phyloP scores from a whole-genome alignment of 1,140 invertebrate genomes.

The Holotrichia oblita region DNA sequence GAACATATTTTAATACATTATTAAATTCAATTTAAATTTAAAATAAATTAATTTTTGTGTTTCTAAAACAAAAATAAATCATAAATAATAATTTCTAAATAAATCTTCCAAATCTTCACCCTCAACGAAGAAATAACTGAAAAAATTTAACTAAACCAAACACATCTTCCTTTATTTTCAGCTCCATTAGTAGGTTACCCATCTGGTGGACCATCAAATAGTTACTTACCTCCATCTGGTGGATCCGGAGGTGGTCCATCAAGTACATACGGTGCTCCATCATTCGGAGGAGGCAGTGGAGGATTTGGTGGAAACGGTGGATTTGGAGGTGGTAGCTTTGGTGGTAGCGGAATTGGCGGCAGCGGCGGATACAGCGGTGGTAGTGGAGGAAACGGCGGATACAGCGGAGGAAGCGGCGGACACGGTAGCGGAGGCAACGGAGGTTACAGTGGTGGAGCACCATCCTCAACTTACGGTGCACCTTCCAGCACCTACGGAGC shows the following conservation, averaged over 20 bases:
- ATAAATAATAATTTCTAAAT: too few species aligned
- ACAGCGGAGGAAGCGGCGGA: neutral
- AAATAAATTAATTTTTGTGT: too few species aligned
- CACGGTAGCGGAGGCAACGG: neutral
- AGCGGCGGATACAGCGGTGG: neutral
- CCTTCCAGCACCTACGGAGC: conserved; percentile 50
- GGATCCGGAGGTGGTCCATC: conserved; percentile 53
- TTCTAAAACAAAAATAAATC: too few species aligned
- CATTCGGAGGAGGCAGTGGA: conserved; percentile 36
- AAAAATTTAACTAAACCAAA: too few species aligned
- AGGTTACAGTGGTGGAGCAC: conserved; percentile 53
- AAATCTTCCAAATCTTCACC: too few species aligned
- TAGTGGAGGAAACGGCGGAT: neutral
- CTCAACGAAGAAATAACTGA: too few species aligned
- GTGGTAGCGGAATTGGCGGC: conserved; percentile 45
- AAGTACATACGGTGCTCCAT: conserved; percentile 55
- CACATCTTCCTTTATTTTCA: neutral
- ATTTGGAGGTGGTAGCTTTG: conserved; percentile 44
- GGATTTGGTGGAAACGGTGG: conserved; percentile 45
- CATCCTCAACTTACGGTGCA: conserved; percentile 61
- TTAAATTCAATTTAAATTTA: too few species aligned
- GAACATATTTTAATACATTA: too few species aligned
- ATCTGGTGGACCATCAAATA: conserved; percentile 51
- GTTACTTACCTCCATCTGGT: too few species aligned
- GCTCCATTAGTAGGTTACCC: conserved; percentile 49